These are phyloP conservation scores for Stenoptilia bipunctidactyla DNA, from an alignment of 2,888 invertebrate genomes.

Conservation along the genomic window DNA sequence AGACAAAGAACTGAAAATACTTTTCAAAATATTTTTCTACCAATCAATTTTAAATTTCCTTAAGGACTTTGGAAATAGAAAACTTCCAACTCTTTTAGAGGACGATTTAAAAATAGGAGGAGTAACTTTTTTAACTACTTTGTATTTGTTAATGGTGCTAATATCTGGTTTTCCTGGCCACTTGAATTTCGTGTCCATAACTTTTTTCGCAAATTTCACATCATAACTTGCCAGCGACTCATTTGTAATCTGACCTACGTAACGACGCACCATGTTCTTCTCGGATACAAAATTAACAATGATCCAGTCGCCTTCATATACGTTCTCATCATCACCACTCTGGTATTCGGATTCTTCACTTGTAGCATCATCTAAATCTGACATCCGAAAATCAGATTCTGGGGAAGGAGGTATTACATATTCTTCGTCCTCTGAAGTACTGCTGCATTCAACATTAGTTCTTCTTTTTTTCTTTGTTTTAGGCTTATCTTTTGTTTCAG, in stretches of 20 bases:
- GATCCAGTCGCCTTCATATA: conserved; percentile 17
- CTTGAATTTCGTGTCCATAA: conserved; percentile 16
- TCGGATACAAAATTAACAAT: conserved; percentile 17
- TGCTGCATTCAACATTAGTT: conserved; percentile 3
- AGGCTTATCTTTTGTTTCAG: conserved; percentile 2
- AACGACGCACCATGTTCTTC: conserved; percentile 17
- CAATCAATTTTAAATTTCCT: background rate
- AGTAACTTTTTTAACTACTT: conserved; percentile 18
- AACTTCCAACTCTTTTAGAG: background rate
- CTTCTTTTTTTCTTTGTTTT: conserved; percentile 4
- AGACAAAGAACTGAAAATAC: background rate
- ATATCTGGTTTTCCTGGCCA: conserved; percentile 18
- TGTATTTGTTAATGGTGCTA: conserved; percentile 16
- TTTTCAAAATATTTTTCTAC: background rate
- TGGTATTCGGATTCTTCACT: conserved; percentile 10
- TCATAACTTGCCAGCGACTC: conserved; percentile 11
- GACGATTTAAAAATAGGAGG: conserved; percentile 15
- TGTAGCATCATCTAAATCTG: conserved; percentile 7
- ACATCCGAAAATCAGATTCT: conserved; percentile 8
- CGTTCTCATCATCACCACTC: conserved; percentile 11
- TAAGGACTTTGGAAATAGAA: background rate
- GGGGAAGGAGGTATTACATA: conserved; percentile 10
- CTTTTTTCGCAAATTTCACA: conserved; percentile 20
- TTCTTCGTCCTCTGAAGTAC: conserved; percentile 11
- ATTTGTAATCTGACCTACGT: conserved; percentile 18